phyloP scores from a whole-genome alignment of 2,888 invertebrate genomes.

The Frankliniella fusca region DNA sequence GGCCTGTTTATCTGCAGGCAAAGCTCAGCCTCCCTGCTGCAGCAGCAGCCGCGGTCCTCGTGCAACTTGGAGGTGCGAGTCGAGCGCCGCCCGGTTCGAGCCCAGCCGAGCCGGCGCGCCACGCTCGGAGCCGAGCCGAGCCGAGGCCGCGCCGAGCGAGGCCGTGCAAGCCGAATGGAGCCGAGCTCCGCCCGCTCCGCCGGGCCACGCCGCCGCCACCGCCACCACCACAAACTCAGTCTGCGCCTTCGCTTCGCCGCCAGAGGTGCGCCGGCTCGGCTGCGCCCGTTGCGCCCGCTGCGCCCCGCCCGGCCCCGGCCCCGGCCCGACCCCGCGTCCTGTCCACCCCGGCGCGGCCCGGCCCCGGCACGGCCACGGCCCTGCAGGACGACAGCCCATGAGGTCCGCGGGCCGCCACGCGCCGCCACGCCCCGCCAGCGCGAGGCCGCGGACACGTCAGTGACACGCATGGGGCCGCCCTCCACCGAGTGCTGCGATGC shows the following conservation, averaged over 20 bases:
- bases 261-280: conserved; percentile 15
- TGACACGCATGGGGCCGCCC: background rate
- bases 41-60: background rate
- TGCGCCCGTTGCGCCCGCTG: background rate
- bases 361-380: background rate
- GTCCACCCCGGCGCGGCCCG: background rate
- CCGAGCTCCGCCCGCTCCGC: background rate
- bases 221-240: background rate
- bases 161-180: background rate
- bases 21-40: background rate
- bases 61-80: background rate
- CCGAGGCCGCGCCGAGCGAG: background rate
- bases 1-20: too few relatives aligned
- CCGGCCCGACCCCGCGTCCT: background rate
- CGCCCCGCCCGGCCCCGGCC: background rate
- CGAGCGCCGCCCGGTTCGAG: background rate
- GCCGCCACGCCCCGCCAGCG: background rate
- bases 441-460: background rate
- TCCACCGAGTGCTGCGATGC: background rate
- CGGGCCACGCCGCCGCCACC: background rate
- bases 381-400: background rate
- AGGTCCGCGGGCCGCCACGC: background rate
- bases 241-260: conserved; percentile 5
- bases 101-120: background rate
- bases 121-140: conserved; percentile 9